Base-by-base conservation (phyloP, 1,140 invertebrate species). In the Penaeus japonicus region DNA sequence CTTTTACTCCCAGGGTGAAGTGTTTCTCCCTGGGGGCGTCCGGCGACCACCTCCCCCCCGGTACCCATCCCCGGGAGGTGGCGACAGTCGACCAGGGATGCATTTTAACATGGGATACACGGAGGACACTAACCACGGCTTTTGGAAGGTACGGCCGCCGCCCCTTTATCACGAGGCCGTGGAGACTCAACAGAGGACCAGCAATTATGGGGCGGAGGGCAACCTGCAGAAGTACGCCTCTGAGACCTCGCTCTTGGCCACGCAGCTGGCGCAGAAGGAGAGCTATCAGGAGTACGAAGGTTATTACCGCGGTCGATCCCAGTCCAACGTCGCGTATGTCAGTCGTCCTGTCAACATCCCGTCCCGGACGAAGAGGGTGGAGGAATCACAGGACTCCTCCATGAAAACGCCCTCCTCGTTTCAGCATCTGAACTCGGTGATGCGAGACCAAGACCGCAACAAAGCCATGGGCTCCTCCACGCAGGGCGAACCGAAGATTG, bases 171-270 rank as follows among this genome's bases (percentile, higher is more conserved):
- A 87, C 32, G 78, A 75, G 24, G 78, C 78, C 10, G 78, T 62
- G 17, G 77, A 78, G 24, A 39, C 15, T 12, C 62, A 53, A 5
- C 59, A 70, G 47, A 78, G 57, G n/a, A 30, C 62, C 12, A 55
- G 10, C 47, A 5, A 20, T 5, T 24, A 70, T 39, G 32, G 47
- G 27, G 18, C 47, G 1, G 73, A 78, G 32, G 35, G 73, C 32
- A 59, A 59, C n/a, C 65, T 87, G 39, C 86, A 87, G 53, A 87
- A 87, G 30, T 87, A 75, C 55, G 86, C 86, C 24, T 87, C 86
- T 5, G 86, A 87, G 54, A 87, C 86, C 22, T 87, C 57, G 5
- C 78, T 87, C 54, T 32, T 87, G 62, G 39, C 20, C 7, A 65
- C 77, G 18, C 20, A 32, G 20, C 30, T 24, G 5, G 32, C 17